These are phyloP conservation scores for Hetaerina titia DNA, from an alignment of 2,888 invertebrate species.

Conservation along the genomic window DNA sequence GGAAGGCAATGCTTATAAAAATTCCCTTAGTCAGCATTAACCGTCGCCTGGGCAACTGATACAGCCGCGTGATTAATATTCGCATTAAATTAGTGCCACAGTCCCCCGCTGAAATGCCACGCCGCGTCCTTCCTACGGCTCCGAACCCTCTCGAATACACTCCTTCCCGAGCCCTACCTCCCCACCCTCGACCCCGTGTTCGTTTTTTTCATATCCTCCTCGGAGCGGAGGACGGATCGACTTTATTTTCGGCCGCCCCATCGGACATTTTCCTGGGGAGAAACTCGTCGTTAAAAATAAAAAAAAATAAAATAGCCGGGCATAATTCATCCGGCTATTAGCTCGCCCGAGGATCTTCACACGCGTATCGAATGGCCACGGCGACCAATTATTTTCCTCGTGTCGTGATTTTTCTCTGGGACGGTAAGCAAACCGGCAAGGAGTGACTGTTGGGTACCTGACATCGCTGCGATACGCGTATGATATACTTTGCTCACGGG, in stretches of 20 bases:
- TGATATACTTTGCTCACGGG: not conserved
- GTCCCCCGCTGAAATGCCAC: not conserved
- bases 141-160: not conserved
- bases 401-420: not conserved
- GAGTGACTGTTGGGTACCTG: not conserved
- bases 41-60: not conserved
- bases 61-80: not conserved
- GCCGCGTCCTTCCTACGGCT: too few relatives aligned
- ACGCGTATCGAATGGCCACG: conserved; percentile 1
- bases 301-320: not conserved
- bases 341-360: not conserved
- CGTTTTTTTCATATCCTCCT: not conserved
- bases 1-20: not conserved
- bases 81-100: not conserved
- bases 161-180: not conserved
- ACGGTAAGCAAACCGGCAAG: not conserved
- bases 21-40: not conserved
- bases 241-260: not conserved
- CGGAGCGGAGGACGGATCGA: not conserved
- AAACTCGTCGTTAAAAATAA: not conserved
- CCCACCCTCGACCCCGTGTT: not conserved
- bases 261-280: not conserved
- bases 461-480: not conserved
- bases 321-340: conserved; percentile 21
- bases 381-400: not conserved